Percentiles rank a stretch among this genome's conserved stretches.
phyloP scores from a whole-genome alignment of 1,140 invertebrate genomes.

The Pissodes strobi region DNA sequence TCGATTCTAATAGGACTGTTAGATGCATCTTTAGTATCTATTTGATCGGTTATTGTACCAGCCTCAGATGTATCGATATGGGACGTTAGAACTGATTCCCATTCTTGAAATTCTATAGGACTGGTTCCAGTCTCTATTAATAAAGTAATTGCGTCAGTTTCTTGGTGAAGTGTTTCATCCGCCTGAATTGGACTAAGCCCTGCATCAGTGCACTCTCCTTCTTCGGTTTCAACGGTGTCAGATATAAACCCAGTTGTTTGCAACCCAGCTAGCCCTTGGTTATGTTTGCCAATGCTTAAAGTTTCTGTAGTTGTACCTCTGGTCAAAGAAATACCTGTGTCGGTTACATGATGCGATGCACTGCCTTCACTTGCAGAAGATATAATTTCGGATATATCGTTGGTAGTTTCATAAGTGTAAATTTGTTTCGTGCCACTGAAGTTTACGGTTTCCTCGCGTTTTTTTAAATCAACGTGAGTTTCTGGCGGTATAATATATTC shows the following conservation, averaged over 20 bases:
- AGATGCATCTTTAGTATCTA: conserved; percentile 58
- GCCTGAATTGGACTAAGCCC: conserved; percentile 61
- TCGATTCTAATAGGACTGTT: conserved; percentile 57
- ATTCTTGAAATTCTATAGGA: conserved; percentile 57
- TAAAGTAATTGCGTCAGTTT: conserved; percentile 52
- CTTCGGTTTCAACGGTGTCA: conserved; percentile 59
- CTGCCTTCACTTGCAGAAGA: conserved; percentile 57
- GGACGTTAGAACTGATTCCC: conserved; percentile 52
- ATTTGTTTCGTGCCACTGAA: conserved; percentile 59
- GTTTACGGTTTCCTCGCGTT: conserved; percentile 59
- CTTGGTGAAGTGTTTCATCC: conserved; percentile 54
- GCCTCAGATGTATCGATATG: conserved; percentile 58
- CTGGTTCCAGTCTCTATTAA: conserved; percentile 58
- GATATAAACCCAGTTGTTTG: conserved; percentile 57
- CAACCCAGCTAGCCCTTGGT: conserved; percentile 47
- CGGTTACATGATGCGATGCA: conserved; percentile 59
- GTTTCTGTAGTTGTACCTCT: conserved; percentile 58
- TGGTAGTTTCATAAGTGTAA: conserved; percentile 56
- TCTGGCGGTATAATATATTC: conserved; percentile 54
- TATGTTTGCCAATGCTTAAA: conserved; percentile 53
- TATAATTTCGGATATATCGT: conserved; percentile 49
- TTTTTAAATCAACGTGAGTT: conserved; percentile 47
- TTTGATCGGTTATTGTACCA: conserved; percentile 57
- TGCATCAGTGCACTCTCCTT: conserved; percentile 61
- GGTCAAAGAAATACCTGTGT: conserved; percentile 61